Evolutionary conservation across 2,888 invertebrate species (phyloP).

Genomic region (Timandra comae): DNA sequence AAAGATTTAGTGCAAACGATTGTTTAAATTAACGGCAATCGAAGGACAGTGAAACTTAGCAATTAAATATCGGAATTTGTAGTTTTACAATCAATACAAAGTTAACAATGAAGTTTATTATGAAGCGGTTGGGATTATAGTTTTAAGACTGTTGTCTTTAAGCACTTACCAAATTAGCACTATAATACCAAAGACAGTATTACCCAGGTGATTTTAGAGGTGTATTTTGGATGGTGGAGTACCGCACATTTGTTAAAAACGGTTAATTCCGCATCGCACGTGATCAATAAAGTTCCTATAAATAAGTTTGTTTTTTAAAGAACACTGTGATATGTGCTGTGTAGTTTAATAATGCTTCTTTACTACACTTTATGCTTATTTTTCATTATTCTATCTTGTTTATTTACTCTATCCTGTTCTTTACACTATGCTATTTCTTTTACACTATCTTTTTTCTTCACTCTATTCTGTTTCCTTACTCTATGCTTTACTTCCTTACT

Average conservation of each 20-base stretch:
- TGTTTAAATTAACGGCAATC: no score
- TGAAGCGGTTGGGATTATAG: no score
- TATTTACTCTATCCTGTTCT: background rate
- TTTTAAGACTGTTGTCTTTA: no score
- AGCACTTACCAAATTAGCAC: slow-evolving; percentile 35
- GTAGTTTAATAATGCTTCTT: slow-evolving; percentile 31
- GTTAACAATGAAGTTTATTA: no score
- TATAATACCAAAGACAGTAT: slow-evolving; percentile 72
- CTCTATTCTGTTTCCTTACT: background rate
- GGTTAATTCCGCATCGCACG: slow-evolving; percentile 63
- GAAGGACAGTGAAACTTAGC: no score
- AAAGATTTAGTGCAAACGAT: no score
- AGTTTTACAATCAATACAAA: no score
- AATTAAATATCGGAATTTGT: no score
- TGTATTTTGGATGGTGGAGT: slow-evolving; percentile 43
- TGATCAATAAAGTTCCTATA: slow-evolving; percentile 45
- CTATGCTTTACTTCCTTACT: slow-evolving; percentile 4
- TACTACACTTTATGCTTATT: slow-evolving; percentile 6
- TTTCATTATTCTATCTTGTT: slow-evolving; percentile 8
- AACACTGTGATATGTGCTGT: slow-evolving; percentile 70
- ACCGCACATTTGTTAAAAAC: slow-evolving; percentile 74
- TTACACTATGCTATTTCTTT: background rate
- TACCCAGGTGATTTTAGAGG: slow-evolving; percentile 48
- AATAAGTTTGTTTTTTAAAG: slow-evolving; percentile 44
- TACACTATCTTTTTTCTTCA: slow-evolving; percentile 5